Evolutionary conservation across 2,797 vertebrate species (phyloP).

Genomic region (Lutjanus campechanus): DNA sequence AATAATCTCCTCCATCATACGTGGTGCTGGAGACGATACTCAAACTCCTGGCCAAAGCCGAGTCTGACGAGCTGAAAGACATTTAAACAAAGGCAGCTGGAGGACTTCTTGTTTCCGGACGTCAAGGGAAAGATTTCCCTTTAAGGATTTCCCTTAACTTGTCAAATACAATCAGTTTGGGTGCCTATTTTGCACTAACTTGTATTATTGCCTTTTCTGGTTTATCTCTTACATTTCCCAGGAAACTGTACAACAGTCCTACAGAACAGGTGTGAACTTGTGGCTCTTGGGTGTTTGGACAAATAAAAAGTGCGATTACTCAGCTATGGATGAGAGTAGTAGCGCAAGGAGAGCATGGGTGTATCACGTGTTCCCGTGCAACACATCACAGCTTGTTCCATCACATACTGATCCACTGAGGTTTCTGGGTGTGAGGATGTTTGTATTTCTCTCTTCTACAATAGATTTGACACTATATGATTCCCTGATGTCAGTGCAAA

Average conservation of each 20-base stretch:
- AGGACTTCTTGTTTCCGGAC: slow-evolving; percentile 19
- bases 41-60: slow-evolving; percentile 29
- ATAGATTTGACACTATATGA: background rate
- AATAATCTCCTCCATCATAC: slow-evolving; percentile 39
- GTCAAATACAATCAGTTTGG: background rate
- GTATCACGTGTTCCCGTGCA: slow-evolving; percentile 10
- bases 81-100: slow-evolving; percentile 46
- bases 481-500: background rate
- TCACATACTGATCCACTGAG: slow-evolving; percentile 35
- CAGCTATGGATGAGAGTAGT: slow-evolving; percentile 23
- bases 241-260: background rate
- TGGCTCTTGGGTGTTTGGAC: slow-evolving; percentile 3
- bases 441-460: background rate
- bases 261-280: slow-evolving; percentile 36
- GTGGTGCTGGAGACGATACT: slow-evolving; percentile 16
- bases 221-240: slow-evolving; percentile 29
- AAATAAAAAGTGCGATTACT: slow-evolving; percentile 35
- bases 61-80: slow-evolving; percentile 26
- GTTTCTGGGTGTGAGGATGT: slow-evolving; percentile 7
- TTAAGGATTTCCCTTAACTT: background rate
- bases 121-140: background rate
- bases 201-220: background rate
- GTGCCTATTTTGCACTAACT: background rate
- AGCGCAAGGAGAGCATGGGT: background rate
- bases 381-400: slow-evolving; percentile 32